These are phyloP conservation scores for Climacteris rufus DNA, from an alignment of 2,113 vertebrate species.

Conservation along the genomic window DNA sequence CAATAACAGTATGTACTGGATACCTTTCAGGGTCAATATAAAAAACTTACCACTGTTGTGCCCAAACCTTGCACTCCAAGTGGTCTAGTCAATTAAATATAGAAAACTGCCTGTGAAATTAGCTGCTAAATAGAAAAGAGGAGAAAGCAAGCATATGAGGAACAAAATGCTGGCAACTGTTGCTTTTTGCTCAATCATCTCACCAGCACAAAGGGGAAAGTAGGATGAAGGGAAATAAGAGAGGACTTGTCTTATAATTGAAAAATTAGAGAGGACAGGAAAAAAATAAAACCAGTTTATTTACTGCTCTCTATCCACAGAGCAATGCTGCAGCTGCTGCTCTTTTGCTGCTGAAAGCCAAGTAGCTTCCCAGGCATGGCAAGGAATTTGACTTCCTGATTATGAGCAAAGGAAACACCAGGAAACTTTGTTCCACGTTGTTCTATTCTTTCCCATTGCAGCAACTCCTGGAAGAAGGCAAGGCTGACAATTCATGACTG, in stretches of 20 bases:
- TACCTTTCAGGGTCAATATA: neutral
- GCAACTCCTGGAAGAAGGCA: neutral
- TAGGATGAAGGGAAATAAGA: neutral
- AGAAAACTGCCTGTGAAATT: neutral
- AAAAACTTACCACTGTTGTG: neutral
- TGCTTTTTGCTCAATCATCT: neutral
- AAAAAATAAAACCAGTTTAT: neutral
- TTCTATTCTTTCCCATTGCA: neutral
- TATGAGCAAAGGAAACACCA: neutral
- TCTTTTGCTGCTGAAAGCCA: neutral
- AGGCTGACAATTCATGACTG: neutral
- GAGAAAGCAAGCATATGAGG: neutral
- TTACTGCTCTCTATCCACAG: neutral
- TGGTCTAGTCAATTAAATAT: neutral
- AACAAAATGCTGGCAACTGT: neutral
- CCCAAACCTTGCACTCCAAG: neutral
- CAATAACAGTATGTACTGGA: neutral
- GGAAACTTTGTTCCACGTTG: neutral
- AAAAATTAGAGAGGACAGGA: neutral
- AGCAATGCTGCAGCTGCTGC: constrained; percentile 20
- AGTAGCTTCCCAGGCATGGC: neutral
- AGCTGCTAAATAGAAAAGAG: neutral
- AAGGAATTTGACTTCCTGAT: constrained; percentile 13
- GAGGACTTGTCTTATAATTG: neutral
- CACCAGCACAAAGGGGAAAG: neutral